Evolutionary conservation across 2,797 vertebrate species (phyloP).

Genomic region (Balearica regulorum): DNA sequence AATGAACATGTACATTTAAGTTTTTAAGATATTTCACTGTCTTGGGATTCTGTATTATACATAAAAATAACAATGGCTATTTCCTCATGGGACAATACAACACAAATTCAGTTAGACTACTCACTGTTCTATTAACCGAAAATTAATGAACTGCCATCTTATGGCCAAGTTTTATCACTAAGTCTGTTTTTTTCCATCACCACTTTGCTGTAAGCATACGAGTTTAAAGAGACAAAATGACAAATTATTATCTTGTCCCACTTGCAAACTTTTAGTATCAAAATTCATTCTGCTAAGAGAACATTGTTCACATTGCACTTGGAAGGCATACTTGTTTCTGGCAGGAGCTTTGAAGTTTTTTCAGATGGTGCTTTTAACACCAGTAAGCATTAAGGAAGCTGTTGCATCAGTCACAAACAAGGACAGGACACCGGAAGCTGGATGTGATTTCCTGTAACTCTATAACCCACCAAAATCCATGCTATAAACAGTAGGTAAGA

Average conservation of each 20-base stretch:
- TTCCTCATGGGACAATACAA: background rate
- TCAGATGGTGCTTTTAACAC: background rate
- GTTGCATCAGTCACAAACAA: background rate
- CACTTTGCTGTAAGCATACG: background rate
- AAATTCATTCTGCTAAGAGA: background rate
- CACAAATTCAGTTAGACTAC: background rate
- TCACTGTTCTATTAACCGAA: background rate
- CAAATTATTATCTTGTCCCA: background rate
- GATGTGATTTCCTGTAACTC: background rate
- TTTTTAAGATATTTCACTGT: background rate
- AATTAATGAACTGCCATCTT: background rate
- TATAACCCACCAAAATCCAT: background rate
- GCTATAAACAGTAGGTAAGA: fast-evolving
- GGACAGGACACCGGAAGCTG: background rate
- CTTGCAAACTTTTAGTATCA: background rate
- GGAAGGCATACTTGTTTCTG: background rate
- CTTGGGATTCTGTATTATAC: background rate
- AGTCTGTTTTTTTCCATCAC: background rate
- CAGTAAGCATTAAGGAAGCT: background rate
- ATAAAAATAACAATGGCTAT: background rate
- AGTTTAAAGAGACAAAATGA: background rate
- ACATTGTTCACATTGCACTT: background rate
- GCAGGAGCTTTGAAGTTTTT: background rate
- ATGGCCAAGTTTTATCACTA: background rate
- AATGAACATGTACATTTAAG: background rate